Evolutionary conservation across 2,888 invertebrate species (phyloP).

Genomic region (Tanypteryx hageni): DNA sequence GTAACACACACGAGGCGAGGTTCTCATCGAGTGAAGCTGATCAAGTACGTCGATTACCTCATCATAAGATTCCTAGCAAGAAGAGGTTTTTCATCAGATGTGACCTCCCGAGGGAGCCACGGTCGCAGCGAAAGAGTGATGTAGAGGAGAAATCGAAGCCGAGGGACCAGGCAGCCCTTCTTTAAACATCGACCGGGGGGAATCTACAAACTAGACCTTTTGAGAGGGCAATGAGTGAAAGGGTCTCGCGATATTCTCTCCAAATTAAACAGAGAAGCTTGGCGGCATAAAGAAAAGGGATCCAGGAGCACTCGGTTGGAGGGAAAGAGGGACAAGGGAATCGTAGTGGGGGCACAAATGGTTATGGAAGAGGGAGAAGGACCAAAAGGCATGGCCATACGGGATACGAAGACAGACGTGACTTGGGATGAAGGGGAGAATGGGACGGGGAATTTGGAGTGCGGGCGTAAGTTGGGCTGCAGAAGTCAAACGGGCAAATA

Average conservation of each 20-base stretch:
- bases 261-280: not conserved
- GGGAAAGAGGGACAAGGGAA: not conserved
- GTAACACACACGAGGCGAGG: not conserved
- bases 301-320: not conserved
- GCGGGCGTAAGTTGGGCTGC: too few species aligned
- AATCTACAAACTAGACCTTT: not conserved
- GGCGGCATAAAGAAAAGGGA: not conserved
- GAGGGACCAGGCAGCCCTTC: not conserved
- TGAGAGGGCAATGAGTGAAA: not conserved
- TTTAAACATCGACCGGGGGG: not conserved
- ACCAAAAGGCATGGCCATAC: too few species aligned
- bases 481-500: too few species aligned
- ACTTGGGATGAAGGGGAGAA: too few species aligned
- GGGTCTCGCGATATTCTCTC: not conserved
- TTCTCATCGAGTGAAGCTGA: not conserved
- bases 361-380: too few species aligned
- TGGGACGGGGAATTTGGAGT: too few species aligned
- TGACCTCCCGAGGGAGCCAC: not conserved
- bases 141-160: not conserved
- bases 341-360: too few species aligned
- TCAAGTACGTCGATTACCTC: not conserved
- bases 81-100: too few species aligned
- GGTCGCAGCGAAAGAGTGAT: too few species aligned
- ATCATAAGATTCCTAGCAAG: not conserved
- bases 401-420: too few species aligned